phyloP scores from a whole-genome alignment of 1,140 invertebrate species.

The Planococcus citri region DNA sequence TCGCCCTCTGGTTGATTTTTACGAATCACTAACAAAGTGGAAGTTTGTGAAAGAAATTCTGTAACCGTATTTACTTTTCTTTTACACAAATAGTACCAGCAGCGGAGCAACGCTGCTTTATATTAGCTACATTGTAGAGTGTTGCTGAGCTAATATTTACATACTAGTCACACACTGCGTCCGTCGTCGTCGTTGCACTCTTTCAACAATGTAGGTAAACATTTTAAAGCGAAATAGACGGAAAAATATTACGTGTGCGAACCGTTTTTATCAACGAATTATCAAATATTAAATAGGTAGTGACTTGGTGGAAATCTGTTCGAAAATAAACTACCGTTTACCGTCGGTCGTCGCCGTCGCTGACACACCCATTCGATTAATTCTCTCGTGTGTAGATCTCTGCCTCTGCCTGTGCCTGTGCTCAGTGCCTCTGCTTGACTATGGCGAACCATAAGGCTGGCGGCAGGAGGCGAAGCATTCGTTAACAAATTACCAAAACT shows the following conservation, averaged over 20 bases:
- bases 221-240: neutral
- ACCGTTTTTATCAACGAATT: slow-evolving; percentile 7
- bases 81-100: neutral
- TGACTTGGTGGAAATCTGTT: slow-evolving; percentile 3
- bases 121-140: slow-evolving; percentile 19
- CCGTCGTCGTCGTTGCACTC: too few relatives aligned
- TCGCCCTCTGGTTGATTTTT: too few relatives aligned
- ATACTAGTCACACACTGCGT: slow-evolving; percentile 2
- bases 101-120: neutral
- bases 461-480: neutral
- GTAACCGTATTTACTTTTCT: slow-evolving; percentile 14
- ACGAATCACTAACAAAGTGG: too few relatives aligned
- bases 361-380: slow-evolving; percentile 16
- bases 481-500: slow-evolving; percentile 12
- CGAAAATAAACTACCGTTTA: slow-evolving; percentile 16
- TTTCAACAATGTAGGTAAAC: slow-evolving; percentile 1
- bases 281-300: slow-evolving; percentile 9
- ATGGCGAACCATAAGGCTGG: too few relatives aligned
- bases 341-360: neutral
- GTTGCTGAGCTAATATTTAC: slow-evolving; percentile 19
- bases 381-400: neutral
- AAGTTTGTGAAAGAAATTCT: too few relatives aligned
- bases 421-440: too few relatives aligned
- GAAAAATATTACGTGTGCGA: slow-evolving; percentile 1
- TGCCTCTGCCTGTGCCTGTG: neutral